These are phyloP conservation scores for Apeira syringaria DNA, from an alignment of 2,888 invertebrate species.

Conservation along the genomic window DNA sequence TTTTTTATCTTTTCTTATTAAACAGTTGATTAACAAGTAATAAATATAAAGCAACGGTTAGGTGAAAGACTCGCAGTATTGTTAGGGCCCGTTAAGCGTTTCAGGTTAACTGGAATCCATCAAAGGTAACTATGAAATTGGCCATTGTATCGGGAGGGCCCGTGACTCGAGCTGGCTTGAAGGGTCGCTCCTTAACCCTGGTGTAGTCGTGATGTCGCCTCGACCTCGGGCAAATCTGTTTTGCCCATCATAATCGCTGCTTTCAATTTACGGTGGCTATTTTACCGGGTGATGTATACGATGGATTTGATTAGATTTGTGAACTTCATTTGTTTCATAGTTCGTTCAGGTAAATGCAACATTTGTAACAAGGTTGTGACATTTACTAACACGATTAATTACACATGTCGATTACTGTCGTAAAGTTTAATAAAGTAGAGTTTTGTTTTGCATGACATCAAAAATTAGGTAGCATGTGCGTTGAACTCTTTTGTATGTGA, in stretches of 20 bases:
- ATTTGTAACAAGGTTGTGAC: too few species aligned
- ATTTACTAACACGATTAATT: too few species aligned
- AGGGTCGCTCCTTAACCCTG: conserved; percentile 75
- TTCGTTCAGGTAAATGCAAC: too few species aligned
- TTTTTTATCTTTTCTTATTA: too few species aligned
- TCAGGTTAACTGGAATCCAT: conserved; percentile 60
- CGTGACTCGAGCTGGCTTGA: conserved; percentile 68
- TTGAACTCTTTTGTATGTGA: conserved; percentile 13
- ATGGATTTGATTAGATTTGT: conserved; percentile 31
- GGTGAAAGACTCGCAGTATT: conserved; percentile 37
- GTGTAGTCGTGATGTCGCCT: conserved; percentile 74
- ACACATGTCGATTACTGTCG: too few species aligned
- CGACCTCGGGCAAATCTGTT: conserved; percentile 74
- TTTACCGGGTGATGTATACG: conserved; percentile 60
- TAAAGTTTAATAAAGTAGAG: too few species aligned
- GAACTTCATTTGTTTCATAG: conserved; percentile 7
- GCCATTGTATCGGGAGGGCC: conserved; percentile 73
- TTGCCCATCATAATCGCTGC: conserved; percentile 77
- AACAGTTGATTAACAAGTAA: conserved; percentile 4
- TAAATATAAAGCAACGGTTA: conserved; percentile 27
- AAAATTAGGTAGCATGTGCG: neutral
- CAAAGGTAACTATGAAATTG: conserved; percentile 74
- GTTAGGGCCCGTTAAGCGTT: conserved; percentile 55
- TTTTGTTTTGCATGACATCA: too few species aligned
- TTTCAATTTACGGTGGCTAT: conserved; percentile 79